Conservation (phyloP, 2,797 vertebrate genomes). For the Calcarius lapponicus region DNA sequence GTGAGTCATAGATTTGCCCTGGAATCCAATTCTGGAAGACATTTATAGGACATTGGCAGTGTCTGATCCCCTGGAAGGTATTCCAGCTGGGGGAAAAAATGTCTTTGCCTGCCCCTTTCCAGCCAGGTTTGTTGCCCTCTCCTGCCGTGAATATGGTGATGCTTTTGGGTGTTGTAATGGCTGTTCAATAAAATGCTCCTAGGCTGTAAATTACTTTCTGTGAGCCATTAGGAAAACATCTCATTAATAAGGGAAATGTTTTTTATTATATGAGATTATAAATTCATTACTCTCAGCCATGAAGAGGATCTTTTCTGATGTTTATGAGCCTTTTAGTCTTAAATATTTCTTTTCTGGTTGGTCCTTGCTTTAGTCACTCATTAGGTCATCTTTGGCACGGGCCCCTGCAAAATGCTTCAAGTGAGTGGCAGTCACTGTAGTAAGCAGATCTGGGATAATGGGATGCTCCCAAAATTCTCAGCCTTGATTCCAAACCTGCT, state of each 20-base stretch:
- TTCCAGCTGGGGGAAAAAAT: neutral
- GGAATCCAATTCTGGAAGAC: constrained; percentile 40
- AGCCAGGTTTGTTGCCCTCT: neutral
- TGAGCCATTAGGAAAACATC: neutral
- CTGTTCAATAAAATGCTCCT: neutral
- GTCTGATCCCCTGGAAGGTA: neutral
- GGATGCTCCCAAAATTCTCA: neutral
- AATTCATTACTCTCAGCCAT: neutral
- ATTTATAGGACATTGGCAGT: neutral
- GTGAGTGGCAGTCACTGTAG: neutral
- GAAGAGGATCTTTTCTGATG: neutral
- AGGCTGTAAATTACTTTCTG: neutral
- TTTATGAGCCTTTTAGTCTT: neutral
- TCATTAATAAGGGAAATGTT: neutral
- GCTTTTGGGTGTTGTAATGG: neutral
- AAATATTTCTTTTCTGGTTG: neutral
- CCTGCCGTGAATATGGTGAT: neutral
- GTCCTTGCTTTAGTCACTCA: neutral
- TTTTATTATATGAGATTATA: neutral
- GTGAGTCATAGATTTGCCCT: constrained; percentile 58
- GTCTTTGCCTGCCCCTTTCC: neutral
- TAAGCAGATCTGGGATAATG: neutral
- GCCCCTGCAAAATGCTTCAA: neutral
- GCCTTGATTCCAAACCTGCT: neutral
- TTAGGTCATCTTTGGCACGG: neutral